phyloP scores from a whole-genome alignment of 2,888 invertebrate species.

The Miltochrista miniata region DNA sequence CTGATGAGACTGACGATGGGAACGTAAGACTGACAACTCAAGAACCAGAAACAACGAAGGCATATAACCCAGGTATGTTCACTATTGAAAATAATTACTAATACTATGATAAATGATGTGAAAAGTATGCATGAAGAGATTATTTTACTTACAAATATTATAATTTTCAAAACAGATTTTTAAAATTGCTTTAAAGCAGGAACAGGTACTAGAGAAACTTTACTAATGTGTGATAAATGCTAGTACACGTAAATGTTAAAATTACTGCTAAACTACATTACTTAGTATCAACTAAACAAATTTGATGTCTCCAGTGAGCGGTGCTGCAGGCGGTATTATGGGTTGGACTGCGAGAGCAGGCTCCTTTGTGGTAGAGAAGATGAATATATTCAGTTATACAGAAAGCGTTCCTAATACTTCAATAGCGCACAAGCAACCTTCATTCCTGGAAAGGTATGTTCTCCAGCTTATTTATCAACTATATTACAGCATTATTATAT shows the following conservation, averaged over 20 bases:
- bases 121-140: no score
- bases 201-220: no score
- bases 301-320: conserved; percentile 44
- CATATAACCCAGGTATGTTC: conserved; percentile 55
- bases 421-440: conserved; percentile 76
- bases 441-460: conserved; percentile 75
- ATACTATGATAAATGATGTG: no score
- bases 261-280: not conserved
- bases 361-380: conserved; percentile 92
- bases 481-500: no score
- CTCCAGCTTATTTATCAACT: no score
- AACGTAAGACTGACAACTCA: conserved; percentile 74
- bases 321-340: conserved; percentile 80
- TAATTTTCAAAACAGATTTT: no score
- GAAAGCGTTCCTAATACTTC: conserved; percentile 74
- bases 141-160: no score
- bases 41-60: conserved; percentile 64
- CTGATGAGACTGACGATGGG: conserved; percentile 85
- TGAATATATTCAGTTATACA: conserved; percentile 83
- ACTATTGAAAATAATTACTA: no score
- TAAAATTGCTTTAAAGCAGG: no score
- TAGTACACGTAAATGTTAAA: no score
- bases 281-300: not conserved
- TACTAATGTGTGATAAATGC: no score
- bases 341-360: conserved; percentile 93